phyloP scores from a whole-genome alignment of 2,797 vertebrate genomes.

The Cottoperca gobio region DNA sequence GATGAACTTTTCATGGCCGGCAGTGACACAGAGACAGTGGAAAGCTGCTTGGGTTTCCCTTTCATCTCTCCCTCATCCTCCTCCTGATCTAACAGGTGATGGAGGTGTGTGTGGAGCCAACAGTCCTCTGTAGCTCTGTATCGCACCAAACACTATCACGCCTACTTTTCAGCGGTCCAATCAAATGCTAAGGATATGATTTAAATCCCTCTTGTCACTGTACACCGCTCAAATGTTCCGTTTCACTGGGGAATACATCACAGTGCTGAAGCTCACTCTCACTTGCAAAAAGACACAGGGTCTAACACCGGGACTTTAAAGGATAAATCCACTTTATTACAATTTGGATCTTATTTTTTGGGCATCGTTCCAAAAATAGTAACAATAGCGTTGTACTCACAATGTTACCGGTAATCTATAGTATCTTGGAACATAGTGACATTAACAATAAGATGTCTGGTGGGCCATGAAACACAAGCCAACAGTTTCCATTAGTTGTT shows the following conservation, averaged over 20 bases:
- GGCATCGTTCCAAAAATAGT: background rate
- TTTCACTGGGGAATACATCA: background rate
- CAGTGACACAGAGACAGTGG: too few relatives aligned
- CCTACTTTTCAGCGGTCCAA: too few relatives aligned
- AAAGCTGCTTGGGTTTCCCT: too few relatives aligned
- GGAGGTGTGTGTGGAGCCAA: too few relatives aligned
- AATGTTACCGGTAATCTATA: background rate
- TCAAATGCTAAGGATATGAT: background rate
- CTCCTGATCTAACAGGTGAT: too few relatives aligned
- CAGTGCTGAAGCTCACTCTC: background rate
- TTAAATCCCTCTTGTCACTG: background rate
- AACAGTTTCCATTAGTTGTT: background rate
- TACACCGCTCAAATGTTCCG: background rate
- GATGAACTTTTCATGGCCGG: too few relatives aligned
- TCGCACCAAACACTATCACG: too few relatives aligned
- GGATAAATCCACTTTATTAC: background rate
- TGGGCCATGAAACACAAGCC: background rate
- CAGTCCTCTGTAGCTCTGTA: too few relatives aligned
- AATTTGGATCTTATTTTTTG: background rate
- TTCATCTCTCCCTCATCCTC: too few relatives aligned
- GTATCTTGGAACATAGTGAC: background rate
- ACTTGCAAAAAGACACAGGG: too few relatives aligned
- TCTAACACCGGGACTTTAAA: too few relatives aligned
- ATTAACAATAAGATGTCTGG: background rate
- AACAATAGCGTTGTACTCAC: background rate